These are phyloP conservation scores for Vombatus ursinus DNA, from an alignment of 2,113 vertebrate genomes.

Conservation along the genomic window DNA sequence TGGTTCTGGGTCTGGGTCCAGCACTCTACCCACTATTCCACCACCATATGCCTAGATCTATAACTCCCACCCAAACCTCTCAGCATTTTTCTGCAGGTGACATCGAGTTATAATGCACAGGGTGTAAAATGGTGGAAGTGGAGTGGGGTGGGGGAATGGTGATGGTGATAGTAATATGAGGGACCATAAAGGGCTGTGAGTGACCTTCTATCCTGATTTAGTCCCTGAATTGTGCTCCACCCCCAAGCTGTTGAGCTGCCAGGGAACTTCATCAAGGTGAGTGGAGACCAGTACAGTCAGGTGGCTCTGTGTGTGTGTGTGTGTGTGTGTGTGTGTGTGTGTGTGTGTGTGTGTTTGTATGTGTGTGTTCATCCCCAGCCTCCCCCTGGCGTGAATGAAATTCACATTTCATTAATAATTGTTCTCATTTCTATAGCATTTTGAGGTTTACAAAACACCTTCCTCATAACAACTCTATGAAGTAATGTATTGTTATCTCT, in stretches of 20 bases:
- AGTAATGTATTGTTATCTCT: neutral
- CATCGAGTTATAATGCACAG: neutral
- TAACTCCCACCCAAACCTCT: neutral
- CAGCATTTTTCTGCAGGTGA: neutral
- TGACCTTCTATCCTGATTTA: neutral
- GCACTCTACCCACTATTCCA: neutral
- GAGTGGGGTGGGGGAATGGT: no score
- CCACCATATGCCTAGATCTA: neutral
- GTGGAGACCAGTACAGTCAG: neutral
- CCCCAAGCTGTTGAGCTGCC: neutral
- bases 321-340: neutral
- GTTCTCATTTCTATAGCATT: neutral
- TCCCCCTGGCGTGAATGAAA: neutral
- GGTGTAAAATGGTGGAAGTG: neutral
- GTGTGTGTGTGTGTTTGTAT: no score
- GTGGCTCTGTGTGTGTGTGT: neutral
- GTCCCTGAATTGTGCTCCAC: neutral
- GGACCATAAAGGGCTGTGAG: neutral
- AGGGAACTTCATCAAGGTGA: neutral
- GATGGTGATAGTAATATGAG: neutral
- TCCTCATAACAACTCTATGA: neutral
- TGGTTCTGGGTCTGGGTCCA: neutral
- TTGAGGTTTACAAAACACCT: neutral
- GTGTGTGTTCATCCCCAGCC: neutral
- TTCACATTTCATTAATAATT: neutral